Evolutionary conservation across 2,888 invertebrate genomes (phyloP), one percentile per base, ranked within the genome.

Genomic region (Norana najaformis): DNA sequence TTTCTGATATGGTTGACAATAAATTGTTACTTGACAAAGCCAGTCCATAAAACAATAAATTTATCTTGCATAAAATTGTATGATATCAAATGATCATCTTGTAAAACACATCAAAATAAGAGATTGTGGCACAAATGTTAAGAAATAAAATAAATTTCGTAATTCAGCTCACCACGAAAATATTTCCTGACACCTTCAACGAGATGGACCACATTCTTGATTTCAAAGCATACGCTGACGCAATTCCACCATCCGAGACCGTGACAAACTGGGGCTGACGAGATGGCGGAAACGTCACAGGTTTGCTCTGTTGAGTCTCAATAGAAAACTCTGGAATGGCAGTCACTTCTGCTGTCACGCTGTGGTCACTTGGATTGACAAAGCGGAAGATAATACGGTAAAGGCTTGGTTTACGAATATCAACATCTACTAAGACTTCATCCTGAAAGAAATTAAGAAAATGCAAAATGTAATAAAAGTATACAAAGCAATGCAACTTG

Each of bases 161-260:
- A 35, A 47, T 82, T 23, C n/a, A 37, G 94, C 96, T 96, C 95
- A 97, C 97, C 95, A 98, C 96, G 95, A 97, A 96, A 2, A 99
- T 95, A 93, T 96, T 97, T 93, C 97, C 97, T 88, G 97, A 97
- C 5, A 97, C 97, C 93, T 97, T 96, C 90, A 99, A 97, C 90
- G 96, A 96, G 91, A 99, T 96, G 0, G 96, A 96, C 97, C 99
- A 99, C 91, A 96, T 96, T 0, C 99, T 99, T 0, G 98, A 98
- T 95, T 98, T 97, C 96, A 99, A 96, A 0, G 99, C 98, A 94
- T 99, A 97, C 0, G 97, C 92, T 18, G 97, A 91, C 88, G 92
- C 91, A 30, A 92, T 92, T 11, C 93, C 93, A 38, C 96, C 95
- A 0, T 97, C 97, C 0, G 97, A 96, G 0, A 98, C 97, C 0